Conservation (phyloP, 2,888 invertebrate species). For the Eupithecia insigniata region DNA sequence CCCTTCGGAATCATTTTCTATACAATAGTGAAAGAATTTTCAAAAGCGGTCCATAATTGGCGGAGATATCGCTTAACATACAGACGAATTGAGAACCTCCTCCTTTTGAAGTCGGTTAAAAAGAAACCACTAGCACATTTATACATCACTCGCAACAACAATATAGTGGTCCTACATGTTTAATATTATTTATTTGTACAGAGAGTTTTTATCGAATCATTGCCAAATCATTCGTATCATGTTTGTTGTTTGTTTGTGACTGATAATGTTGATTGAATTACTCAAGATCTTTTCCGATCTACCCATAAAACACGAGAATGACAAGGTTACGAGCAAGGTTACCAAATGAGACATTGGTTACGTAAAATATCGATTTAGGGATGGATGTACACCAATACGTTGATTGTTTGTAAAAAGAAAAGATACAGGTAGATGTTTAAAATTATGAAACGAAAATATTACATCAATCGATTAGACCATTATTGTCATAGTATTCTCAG, state of each 20-base stretch:
- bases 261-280: conserved; percentile 37
- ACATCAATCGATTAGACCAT: conserved; percentile 30
- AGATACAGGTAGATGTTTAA: neutral
- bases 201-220: neutral
- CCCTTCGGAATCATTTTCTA: too few species aligned
- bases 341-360: conserved; percentile 17
- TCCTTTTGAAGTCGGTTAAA: too few species aligned
- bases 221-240: conserved; percentile 18
- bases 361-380: conserved; percentile 4
- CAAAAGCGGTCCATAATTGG: too few species aligned
- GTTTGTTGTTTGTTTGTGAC: conserved; percentile 26
- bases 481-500: conserved; percentile 20
- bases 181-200: neutral
- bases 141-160: too few species aligned
- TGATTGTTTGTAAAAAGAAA: neutral
- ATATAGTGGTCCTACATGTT: neutral
- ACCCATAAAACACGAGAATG: conserved; percentile 18
- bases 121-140: too few species aligned
- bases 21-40: too few species aligned
- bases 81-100: too few species aligned
- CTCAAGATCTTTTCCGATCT: conserved; percentile 38
- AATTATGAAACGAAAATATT: conserved; percentile 12
- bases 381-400: neutral
- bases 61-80: too few species aligned
- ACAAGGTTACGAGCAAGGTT: conserved; percentile 22